Conservation (phyloP, 2,888 invertebrate species). For the Netelia fuscicornis region DNA sequence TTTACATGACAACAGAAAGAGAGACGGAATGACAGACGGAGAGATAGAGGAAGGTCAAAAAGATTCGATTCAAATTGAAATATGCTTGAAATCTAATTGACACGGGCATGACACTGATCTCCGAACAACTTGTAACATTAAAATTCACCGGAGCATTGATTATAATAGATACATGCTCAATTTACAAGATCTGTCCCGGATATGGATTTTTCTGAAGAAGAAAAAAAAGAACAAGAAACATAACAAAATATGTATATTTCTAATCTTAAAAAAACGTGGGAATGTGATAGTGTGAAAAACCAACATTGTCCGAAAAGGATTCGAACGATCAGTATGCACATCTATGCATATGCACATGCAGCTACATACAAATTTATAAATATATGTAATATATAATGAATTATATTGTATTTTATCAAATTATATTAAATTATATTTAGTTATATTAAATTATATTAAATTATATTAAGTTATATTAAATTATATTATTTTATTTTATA, state of each 20-base stretch:
- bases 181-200: neutral
- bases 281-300: neutral
- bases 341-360: too few relatives aligned
- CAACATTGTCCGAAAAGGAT: neutral
- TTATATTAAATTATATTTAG: too few relatives aligned
- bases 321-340: neutral
- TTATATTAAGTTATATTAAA: too few relatives aligned
- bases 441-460: too few relatives aligned
- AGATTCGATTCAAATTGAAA: conserved; percentile 34
- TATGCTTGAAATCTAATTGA: conserved; percentile 23
- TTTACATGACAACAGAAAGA: neutral
- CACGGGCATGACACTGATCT: conserved; percentile 32
- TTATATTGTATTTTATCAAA: too few relatives aligned
- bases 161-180: conserved; percentile 6
- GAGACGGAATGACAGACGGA: neutral
- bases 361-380: too few relatives aligned
- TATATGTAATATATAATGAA: too few relatives aligned
- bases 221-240: too few relatives aligned
- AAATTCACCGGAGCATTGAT: neutral
- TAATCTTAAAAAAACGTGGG: neutral
- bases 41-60: conserved; percentile 8
- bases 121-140: conserved; percentile 11
- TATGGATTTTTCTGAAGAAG: neutral
- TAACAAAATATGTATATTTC: neutral
- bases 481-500: too few relatives aligned